Evolutionary conservation across 2,797 vertebrate species (phyloP), one percentile per base, ranked within the genome.

Genomic region (Parambassis ranga): DNA sequence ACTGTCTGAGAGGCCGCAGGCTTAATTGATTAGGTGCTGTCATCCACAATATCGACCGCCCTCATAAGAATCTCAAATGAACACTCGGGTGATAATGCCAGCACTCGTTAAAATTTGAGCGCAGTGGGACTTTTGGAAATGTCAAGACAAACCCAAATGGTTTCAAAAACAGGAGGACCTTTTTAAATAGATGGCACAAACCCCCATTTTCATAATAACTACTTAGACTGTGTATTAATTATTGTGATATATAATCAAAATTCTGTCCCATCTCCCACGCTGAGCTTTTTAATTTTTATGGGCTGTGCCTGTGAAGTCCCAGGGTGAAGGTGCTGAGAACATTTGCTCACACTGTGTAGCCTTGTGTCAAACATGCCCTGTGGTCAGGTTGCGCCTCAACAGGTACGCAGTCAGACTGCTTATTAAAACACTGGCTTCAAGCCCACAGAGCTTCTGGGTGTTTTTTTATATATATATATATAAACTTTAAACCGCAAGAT

Each of bases 21-120:
- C 20, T 11, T 67, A 71, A 86, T 78, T 81, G 83, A 88, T 82
- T 77, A 82, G 77, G 46, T n/a, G 50, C 68, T 20, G 69, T 75
- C 75, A 65, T 67, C 50, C 64, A 23, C 62, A 16, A 51, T 62
- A 72, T 81, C 67, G 72, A 81, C 72, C 53, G 31, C 47, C 67
- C 73, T 71, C 82, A 62, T 76, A 55, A 62, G 65, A 71, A 71
- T 73, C 85, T 73, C 48, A 68, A 75, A 85, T 71, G 74, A 87
- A 75, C 79, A 68, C 67, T 62, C 15, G 18, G 62, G 30, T 49
- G 80, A 81, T 82, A 83, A 88, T 77, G 78, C 73, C 81, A 61
- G 49, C 53, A 11, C 78, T 87, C 48, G 80, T 85, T 87, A 82
- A 65, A 65, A 68, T 53, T 3, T 6, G 43, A 20, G 60, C 68